phyloP scores from a whole-genome alignment of 2,113 vertebrate species.

The Smithornis capensis region DNA sequence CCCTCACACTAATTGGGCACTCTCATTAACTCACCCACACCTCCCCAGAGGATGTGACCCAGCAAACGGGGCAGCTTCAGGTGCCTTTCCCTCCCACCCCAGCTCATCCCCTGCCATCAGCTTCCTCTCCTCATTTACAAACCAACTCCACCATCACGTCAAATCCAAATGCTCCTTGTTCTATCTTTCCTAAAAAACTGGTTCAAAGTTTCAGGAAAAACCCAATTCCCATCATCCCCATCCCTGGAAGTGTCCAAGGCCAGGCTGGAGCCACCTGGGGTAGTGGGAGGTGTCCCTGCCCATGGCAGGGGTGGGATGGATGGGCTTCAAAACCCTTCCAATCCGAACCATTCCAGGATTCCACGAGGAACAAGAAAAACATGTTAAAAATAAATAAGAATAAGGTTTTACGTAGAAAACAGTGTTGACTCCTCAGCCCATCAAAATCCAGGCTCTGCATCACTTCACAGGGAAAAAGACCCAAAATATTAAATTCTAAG shows the following conservation, averaged over 20 bases:
- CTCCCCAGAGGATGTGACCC: neutral
- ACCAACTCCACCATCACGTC: neutral
- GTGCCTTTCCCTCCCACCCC: neutral
- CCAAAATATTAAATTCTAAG: neutral
- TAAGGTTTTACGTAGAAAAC: neutral
- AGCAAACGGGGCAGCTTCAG: neutral
- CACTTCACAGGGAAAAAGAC: neutral
- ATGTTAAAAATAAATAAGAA: neutral
- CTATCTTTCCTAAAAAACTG: neutral
- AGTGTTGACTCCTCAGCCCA: neutral
- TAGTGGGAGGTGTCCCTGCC: neutral
- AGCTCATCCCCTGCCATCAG: neutral
- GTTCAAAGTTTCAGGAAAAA: neutral
- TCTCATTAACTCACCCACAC: neutral
- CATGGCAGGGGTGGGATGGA: neutral
- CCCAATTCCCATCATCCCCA: neutral
- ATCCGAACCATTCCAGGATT: neutral
- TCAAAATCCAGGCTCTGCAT: neutral
- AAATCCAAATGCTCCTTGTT: neutral
- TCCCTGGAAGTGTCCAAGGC: fast-evolving
- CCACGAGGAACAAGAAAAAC: neutral
- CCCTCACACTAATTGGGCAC: neutral
- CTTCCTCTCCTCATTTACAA: neutral
- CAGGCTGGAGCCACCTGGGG: neutral
- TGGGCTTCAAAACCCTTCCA: neutral